phyloP scores from a whole-genome alignment of 2,797 vertebrate genomes.

The Crenuchus spilurus region DNA sequence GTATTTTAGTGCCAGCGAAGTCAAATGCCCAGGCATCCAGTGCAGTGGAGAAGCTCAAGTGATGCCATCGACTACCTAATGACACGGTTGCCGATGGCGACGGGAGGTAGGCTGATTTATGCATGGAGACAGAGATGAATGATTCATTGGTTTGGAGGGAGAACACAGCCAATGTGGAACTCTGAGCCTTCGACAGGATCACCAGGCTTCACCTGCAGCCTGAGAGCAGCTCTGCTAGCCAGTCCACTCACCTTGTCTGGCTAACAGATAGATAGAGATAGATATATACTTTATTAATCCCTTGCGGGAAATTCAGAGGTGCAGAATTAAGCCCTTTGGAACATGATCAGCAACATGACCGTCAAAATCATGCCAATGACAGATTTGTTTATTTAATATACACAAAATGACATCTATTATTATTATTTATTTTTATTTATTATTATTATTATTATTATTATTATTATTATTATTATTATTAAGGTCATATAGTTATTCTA shows the following conservation, averaged over 20 bases:
- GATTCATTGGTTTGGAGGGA: constrained; percentile 70
- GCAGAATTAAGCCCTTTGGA: no score
- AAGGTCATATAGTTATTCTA: no score
- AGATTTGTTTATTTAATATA: no score
- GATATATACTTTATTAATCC: no score
- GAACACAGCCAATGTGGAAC: constrained; percentile 33
- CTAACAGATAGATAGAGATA: constrained; percentile 6
- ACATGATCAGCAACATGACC: no score
- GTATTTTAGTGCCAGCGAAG: constrained; percentile 34
- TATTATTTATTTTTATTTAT: no score
- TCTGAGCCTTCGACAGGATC: constrained; percentile 14
- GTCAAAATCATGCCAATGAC: no score
- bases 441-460: no score
- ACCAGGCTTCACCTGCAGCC: constrained; percentile 14
- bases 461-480: no score
- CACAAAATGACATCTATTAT: no score
- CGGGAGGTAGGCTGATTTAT: constrained; percentile 75
- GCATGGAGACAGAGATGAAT: constrained; percentile 76
- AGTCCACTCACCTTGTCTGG: constrained; percentile 13
- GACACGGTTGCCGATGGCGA: constrained; percentile 69
- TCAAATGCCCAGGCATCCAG: constrained; percentile 54
- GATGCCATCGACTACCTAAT: constrained; percentile 73
- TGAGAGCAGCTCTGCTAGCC: constrained; percentile 18
- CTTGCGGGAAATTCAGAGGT: no score
- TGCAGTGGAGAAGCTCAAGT: constrained; percentile 70